Evolutionary conservation across 1,140 invertebrate genomes (phyloP), one percentile per base, ranked within the genome.

Genomic region (Drosophila fuyamai): DNA sequence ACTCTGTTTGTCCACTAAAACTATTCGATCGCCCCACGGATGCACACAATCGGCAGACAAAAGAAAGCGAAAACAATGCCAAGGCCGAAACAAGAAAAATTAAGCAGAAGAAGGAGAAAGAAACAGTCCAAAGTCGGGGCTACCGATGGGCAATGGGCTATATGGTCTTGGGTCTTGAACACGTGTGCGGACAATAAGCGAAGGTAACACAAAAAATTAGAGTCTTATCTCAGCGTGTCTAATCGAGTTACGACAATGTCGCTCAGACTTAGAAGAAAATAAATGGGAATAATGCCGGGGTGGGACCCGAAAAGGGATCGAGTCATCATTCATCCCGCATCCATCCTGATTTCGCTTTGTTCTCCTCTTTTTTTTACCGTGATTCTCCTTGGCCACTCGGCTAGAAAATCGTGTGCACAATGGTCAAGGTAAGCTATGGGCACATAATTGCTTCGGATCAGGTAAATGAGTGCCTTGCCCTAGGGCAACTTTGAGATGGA

Each of bases 121-220:
- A 41, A 23, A 32, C 36, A 4, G 12, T n/a, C 47, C 47, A 44
- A 56, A 46, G 35, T 35, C 60, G 60, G 55, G 58, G 46, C 79
- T 83, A 76, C 63, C 70, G 79, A 67, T 44, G 61, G 56, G 40
- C 44, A 29, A 47, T 44, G 55, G 56, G 27, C 56, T 59, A 62
- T 29, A 10, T 9, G 35, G 12, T 36, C 29, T 29, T 14, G 13
- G 46, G 60, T 67, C 72, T 90, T 53, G 79, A 91, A 91, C 89
- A 91, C 89, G 89, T 91, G 89, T 91, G 89, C 89, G 57, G 59
- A 91, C 89, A 91, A 91, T 91, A 77, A 80, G 84, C 74, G n/a
- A 44, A 66, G 79, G 79, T 62, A 72, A 84, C 63, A 76, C 61
- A 60, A 63, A 88, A 89, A 84, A 88, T 88, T 88, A 89, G 84